A percentile compares a stretch with the other conserved stretches of the same genome.
phyloP scores from a whole-genome alignment of 2,888 invertebrate species.

The Euclidia mi region DNA sequence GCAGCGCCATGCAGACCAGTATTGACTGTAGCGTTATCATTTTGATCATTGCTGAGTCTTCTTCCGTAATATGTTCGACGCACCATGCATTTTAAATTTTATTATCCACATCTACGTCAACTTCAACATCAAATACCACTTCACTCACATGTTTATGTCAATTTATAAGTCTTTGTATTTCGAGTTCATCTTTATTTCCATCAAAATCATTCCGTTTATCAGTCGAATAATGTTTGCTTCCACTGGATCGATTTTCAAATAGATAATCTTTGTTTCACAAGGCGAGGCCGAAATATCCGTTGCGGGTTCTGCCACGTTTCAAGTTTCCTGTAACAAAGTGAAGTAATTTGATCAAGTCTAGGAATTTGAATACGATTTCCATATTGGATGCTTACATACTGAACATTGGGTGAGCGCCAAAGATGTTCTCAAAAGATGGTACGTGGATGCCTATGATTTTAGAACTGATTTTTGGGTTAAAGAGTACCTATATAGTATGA shows the following conservation, averaged over 20 bases:
- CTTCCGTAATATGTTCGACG: conserved; percentile 46
- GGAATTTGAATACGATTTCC: conserved; percentile 63
- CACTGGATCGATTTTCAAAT: conserved; percentile 27
- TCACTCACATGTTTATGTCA: conserved; percentile 41
- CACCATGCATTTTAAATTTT: conserved; percentile 44
- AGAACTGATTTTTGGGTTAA: conserved; percentile 37
- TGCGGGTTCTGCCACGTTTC: conserved; percentile 51
- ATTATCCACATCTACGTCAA: conserved; percentile 37
- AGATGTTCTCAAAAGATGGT: conserved; percentile 45
- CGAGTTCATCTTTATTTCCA: conserved; percentile 37
- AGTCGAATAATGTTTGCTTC: conserved; percentile 38
- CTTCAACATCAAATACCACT: conserved; percentile 29
- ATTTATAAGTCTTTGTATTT: conserved; percentile 29
- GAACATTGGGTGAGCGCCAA: conserved; percentile 53
- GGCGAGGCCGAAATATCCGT: conserved; percentile 43
- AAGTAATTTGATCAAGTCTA: conserved; percentile 61
- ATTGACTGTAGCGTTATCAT: conserved; percentile 73
- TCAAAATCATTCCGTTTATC: conserved; percentile 18
- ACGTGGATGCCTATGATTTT: conserved; percentile 31
- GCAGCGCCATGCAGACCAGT: conserved; percentile 71
- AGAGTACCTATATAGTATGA: not conserved
- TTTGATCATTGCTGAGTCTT: conserved; percentile 66
- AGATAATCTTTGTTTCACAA: conserved; percentile 39
- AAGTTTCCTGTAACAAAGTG: conserved; percentile 65
- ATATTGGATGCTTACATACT: conserved; percentile 55